phyloP scores from a whole-genome alignment of 2,113 vertebrate species.

The Gopherus flavomarginatus region DNA sequence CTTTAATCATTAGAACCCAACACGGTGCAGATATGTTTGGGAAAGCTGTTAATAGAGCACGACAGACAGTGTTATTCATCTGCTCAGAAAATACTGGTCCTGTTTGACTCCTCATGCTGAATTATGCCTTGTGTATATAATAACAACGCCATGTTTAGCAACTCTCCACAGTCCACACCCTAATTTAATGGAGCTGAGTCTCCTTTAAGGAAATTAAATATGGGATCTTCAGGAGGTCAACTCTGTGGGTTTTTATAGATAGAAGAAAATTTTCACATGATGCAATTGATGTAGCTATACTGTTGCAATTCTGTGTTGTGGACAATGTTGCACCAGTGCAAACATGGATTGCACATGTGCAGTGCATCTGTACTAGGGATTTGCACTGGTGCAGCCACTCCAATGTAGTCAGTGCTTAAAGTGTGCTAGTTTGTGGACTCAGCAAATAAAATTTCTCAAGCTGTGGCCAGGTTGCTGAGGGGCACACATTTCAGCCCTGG shows the following conservation, averaged over 20 bases:
- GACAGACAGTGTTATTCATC: background rate
- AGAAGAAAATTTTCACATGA: background rate
- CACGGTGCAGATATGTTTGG: background rate
- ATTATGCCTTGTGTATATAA: background rate
- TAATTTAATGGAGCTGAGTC: background rate
- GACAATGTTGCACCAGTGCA: background rate
- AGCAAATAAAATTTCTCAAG: background rate
- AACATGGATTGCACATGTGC: background rate
- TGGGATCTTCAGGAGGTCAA: background rate
- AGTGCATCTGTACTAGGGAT: background rate
- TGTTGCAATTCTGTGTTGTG: background rate
- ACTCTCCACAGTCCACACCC: background rate
- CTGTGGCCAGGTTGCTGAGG: background rate
- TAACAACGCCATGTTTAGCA: background rate
- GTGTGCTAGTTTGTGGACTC: background rate
- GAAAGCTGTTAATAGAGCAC: background rate
- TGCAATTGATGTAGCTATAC: background rate
- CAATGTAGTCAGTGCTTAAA: background rate
- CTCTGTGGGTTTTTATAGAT: rapidly evolving
- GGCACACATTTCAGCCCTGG: background rate
- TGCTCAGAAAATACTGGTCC: background rate
- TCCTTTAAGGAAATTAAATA: background rate
- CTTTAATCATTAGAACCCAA: background rate
- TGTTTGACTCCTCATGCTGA: background rate
- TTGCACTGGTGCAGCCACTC: background rate